Percentiles rank a stretch among this genome's conserved stretches.
Conservation (phyloP, 1,140 invertebrate genomes). For the Drosophila seguyi region DNA sequence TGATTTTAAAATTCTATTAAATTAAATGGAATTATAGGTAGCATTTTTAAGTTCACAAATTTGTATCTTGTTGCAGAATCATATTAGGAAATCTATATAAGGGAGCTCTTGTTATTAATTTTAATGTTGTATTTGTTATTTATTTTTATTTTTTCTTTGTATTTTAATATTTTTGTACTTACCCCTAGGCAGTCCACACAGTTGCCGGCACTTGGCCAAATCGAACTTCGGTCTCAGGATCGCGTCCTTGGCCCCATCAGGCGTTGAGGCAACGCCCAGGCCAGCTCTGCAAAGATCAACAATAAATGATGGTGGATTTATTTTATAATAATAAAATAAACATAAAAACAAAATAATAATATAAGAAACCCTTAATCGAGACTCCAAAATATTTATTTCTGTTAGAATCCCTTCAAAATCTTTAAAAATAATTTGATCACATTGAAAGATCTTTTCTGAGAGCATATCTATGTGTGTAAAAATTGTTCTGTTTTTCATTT, state of each 20-base stretch:
- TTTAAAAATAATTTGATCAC: not conserved
- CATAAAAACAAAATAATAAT: not conserved
- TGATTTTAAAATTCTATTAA: not conserved
- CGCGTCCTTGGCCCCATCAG: slow-evolving; percentile 37
- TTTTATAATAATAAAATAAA: not conserved
- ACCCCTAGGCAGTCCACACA: slow-evolving; percentile 74
- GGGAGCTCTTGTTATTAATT: not conserved
- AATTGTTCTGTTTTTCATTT: not conserved
- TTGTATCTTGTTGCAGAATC: not conserved
- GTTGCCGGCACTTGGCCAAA: slow-evolving; percentile 69
- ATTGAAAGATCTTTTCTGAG: not conserved
- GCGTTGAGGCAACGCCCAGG: slow-evolving; percentile 68
- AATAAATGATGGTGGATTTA: not conserved
- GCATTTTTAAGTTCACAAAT: not conserved
- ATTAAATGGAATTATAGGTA: not conserved
- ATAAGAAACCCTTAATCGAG: not conserved
- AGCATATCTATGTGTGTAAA: not conserved
- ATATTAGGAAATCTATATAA: not conserved
- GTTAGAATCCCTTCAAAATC: not conserved
- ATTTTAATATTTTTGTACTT: slow-evolving; percentile 17
- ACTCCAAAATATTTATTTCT: not conserved
- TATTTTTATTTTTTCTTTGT: not conserved
- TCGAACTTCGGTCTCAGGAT: slow-evolving; percentile 65
- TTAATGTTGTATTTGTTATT: not conserved
- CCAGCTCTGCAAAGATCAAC: slow-evolving; percentile 66